phyloP scores from a whole-genome alignment of 2,113 vertebrate species.

The Callorhinus ursinus region DNA sequence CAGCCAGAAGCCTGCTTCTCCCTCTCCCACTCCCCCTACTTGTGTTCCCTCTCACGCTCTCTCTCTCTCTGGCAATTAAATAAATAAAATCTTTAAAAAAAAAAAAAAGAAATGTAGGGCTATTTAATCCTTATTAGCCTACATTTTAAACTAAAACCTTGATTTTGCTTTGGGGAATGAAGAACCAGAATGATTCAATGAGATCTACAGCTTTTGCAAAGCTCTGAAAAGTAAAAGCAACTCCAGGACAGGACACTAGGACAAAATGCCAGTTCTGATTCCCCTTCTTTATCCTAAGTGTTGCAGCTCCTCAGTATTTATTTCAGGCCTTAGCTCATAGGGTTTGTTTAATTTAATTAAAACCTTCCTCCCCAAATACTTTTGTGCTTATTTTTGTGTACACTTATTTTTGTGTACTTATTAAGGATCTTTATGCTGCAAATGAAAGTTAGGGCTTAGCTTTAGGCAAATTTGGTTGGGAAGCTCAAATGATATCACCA shows the following conservation, averaged over 20 bases:
- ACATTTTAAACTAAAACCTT: neutral
- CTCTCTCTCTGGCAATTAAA: no score
- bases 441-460: neutral
- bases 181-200: neutral
- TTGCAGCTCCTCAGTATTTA: neutral
- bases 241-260: no score
- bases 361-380: neutral
- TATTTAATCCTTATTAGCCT: neutral
- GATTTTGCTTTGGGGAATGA: neutral
- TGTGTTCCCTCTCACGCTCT: no score
- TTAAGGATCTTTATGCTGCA: neutral
- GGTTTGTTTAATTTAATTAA: neutral
- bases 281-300: neutral
- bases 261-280: neutral
- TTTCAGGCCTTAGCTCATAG: neutral
- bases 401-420: neutral
- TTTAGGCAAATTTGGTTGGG: neutral
- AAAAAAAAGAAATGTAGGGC: neutral
- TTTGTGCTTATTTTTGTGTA: neutral
- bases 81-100: no score
- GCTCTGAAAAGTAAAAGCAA: neutral
- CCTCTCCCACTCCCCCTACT: no score
- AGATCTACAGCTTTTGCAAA: neutral
- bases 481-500: neutral
- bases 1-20: no score